Conservation (phyloP, 2,113 vertebrate species). For the Cyanocitta stelleri region DNA sequence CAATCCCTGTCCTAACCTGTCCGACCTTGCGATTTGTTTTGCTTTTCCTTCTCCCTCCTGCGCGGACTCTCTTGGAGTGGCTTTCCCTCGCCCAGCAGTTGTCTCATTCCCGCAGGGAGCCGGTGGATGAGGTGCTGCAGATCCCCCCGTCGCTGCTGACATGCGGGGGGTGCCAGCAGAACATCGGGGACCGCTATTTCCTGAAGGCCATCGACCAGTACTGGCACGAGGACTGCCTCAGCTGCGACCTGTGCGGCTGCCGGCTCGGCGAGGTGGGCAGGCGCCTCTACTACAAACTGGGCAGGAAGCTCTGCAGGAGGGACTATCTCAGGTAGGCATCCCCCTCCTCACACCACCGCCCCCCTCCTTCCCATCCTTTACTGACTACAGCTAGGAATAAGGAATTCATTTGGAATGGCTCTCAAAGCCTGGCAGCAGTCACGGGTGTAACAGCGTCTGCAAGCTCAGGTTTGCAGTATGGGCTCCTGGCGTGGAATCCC, state of each 20-base stretch:
- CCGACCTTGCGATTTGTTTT: accelerated
- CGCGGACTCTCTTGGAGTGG: accelerated
- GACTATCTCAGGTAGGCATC: slow-evolving; percentile 91
- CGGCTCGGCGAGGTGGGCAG: slow-evolving; percentile 93
- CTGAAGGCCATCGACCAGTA: slow-evolving; percentile 98
- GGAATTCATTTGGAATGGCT: background rate
- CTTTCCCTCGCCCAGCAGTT: accelerated
- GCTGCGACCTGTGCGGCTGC: slow-evolving; percentile 96
- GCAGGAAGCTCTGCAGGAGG: slow-evolving; percentile 92
- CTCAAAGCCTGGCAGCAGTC: background rate
- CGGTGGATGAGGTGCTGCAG: slow-evolving; percentile 96
- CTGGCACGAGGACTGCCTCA: slow-evolving; percentile 99
- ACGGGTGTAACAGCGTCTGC: accelerated
- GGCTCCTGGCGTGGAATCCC: accelerated
- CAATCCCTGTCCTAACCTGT: background rate
- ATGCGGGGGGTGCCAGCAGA: slow-evolving; percentile 97
- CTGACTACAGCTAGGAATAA: background rate
- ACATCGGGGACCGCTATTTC: slow-evolving; percentile 97
- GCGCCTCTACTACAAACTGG: slow-evolving; percentile 94
- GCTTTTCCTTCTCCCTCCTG: background rate
- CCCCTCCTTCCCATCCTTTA: background rate
- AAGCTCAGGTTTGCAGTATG: background rate
- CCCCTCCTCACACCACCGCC: accelerated
- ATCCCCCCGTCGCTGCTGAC: slow-evolving; percentile 94
- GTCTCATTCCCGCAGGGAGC: slow-evolving; percentile 77